Base-by-base conservation (phyloP, 2,888 invertebrate genomes). In the Dryobotodes eremita region DNA sequence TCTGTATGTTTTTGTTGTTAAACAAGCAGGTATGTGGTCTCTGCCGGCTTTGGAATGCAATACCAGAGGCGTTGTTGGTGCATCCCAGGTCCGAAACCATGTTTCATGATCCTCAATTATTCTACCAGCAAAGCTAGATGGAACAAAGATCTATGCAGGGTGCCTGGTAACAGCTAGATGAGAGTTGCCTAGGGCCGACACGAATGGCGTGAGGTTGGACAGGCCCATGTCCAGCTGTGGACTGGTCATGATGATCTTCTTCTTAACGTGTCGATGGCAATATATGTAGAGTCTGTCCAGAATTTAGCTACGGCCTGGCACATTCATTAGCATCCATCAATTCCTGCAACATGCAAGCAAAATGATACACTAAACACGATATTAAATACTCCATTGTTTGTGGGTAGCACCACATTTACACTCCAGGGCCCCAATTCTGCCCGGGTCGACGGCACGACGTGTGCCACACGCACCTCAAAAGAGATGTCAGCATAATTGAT, bases 71-170 rank as follows among this genome's bases (percentile, higher is more conserved):
- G 20, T 61, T 10, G 10, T 8, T 20, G 10, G 5, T 20, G 2
- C 20, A 4, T n/a, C 3, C 23, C 23, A 23, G 23, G 10, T 26
- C 5, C 31, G 61, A 57, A n/a, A 61, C 10, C 10, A 61, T 61
- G 2, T 10, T 61, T 8, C 10, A 31, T 20, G 0, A 3, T 2
- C n/a, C n/a, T 57, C 0, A 0, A n/a, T n/a, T 2, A n/a, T 26
- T 26, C 11, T 11, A 2, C 31, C 31, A 62, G 11, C 31, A 20
- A 31, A 1, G 11, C 20, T 62, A 20, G 11, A 31, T 20, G 11
- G 62, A 23, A 0, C 31, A 31, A 31, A 20, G 20, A 62, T 11
- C 1, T 20, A 20, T 31, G 26, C 61, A 61, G 26, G 8, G 8
- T 26, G 17, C 10, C 17, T 26, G 8, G 8, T 61, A 61, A 8